phyloP scores from a whole-genome alignment of 2,888 invertebrate genomes.

The Xylota sylvarum region DNA sequence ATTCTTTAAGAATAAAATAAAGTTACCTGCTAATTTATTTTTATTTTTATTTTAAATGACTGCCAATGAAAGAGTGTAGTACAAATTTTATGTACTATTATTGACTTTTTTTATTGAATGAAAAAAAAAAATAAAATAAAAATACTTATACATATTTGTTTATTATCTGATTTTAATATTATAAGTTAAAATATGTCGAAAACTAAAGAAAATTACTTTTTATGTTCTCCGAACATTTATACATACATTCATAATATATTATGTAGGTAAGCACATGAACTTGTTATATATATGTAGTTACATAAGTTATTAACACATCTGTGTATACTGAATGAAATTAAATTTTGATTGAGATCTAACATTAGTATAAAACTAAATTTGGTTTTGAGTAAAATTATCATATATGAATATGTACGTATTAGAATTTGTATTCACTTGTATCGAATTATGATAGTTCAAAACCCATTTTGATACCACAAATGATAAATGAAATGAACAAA shows the following conservation, averaged over 20 bases:
- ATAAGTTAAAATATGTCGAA: conserved; percentile 41
- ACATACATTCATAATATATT: neutral
- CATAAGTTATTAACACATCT: conserved; percentile 28
- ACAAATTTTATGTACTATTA: conserved; percentile 69
- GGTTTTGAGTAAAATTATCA: neutral
- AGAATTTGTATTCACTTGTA: too few relatives aligned
- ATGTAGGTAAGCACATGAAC: conserved; percentile 10
- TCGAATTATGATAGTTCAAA: too few relatives aligned
- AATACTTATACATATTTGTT: conserved; percentile 47
- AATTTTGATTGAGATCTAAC: conserved; percentile 2
- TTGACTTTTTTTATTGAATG: conserved; percentile 64
- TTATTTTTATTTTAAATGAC: conserved; percentile 67
- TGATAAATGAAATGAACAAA: too few relatives aligned
- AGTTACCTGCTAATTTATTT: conserved; percentile 74
- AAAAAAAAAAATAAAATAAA: conserved; percentile 38
- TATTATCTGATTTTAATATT: conserved; percentile 61
- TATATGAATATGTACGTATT: neutral
- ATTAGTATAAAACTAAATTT: conserved; percentile 3
- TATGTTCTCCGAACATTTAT: conserved; percentile 8
- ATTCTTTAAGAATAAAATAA: conserved; percentile 75
- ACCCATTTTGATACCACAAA: too few relatives aligned
- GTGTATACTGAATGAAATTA: conserved; percentile 25
- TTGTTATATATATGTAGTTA: conserved; percentile 8
- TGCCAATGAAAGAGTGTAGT: conserved; percentile 66
- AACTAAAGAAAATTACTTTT: conserved; percentile 38